These are phyloP conservation scores for Prionailurus viverrinus DNA, from an alignment of 2,113 vertebrate genomes.

Conservation along the genomic window DNA sequence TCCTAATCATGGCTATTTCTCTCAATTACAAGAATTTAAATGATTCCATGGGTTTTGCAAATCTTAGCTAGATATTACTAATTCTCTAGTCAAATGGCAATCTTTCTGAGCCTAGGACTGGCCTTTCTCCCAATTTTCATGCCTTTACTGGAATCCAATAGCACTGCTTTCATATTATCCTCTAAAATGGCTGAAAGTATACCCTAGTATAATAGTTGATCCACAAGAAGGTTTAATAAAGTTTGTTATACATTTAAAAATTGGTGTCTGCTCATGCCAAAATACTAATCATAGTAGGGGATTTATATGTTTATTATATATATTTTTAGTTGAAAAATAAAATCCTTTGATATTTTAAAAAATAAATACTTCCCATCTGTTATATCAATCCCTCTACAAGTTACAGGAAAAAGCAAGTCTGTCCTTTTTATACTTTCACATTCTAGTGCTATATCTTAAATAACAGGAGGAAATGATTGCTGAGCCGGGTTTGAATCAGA, in stretches of 20 bases:
- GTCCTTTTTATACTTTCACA: not conserved
- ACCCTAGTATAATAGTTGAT: not conserved
- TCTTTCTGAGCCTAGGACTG: not conserved
- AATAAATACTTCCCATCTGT: constrained; percentile 49
- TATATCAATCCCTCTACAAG: constrained; percentile 69
- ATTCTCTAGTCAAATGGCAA: not conserved
- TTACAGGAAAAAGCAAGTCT: constrained; percentile 50
- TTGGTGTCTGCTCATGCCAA: not conserved
- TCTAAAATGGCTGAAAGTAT: constrained; percentile 23
- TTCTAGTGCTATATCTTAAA: constrained; percentile 66
- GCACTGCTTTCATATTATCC: not conserved
- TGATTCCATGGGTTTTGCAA: not conserved
- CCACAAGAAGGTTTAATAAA: not conserved
- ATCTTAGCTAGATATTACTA: not conserved
- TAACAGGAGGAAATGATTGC: constrained; percentile 37
- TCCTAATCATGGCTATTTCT: not conserved
- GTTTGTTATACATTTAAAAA: not conserved
- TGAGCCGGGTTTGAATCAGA: constrained; percentile 48
- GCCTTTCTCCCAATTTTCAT: not conserved
- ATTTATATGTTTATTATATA: constrained; percentile 19
- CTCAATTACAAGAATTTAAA: not conserved
- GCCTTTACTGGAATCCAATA: not conserved
- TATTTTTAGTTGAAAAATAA: not conserved
- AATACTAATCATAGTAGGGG: not conserved
- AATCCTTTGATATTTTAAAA: not conserved